Conservation (phyloP, 2,113 vertebrate genomes). For the Engraulis encrasicolus region DNA sequence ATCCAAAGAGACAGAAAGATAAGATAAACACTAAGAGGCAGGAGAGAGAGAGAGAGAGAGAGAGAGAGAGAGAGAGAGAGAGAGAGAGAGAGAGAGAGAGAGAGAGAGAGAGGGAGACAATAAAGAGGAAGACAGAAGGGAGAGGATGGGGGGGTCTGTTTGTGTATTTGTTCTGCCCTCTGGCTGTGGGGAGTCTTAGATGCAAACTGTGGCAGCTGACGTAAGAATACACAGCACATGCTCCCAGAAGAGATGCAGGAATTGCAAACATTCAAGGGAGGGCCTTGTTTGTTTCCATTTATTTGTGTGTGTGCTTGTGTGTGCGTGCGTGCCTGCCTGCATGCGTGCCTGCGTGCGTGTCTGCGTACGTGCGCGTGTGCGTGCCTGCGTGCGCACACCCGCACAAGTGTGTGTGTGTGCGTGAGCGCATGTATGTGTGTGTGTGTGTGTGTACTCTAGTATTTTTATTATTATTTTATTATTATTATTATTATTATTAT, state of each 20-base stretch:
- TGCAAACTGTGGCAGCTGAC: neutral
- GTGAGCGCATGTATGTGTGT: no score
- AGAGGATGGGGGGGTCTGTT: neutral
- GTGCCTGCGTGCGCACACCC: no score
- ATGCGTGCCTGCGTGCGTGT: neutral
- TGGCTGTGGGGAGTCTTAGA: neutral
- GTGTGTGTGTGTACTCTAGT: no score
- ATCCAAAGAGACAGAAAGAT: neutral
- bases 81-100: neutral
- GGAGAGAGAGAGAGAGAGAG: constrained; percentile 19
- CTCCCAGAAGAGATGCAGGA: neutral
- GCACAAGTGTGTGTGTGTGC: no score
- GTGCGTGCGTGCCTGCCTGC: neutral
- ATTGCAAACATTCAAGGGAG: neutral
- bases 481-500: no score
- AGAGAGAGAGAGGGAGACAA: neutral
- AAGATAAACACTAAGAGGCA: no score
- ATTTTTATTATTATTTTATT: neutral
- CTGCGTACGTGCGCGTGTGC: neutral
- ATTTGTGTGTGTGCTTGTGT: neutral
- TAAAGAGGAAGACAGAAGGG: neutral
- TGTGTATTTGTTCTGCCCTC: neutral
- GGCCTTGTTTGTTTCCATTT: neutral
- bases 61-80: neutral
- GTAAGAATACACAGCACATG: neutral